Evolutionary conservation across 2,888 invertebrate species (phyloP), one percentile per base, ranked within the genome.

Genomic region (Drosophila affinis): DNA sequence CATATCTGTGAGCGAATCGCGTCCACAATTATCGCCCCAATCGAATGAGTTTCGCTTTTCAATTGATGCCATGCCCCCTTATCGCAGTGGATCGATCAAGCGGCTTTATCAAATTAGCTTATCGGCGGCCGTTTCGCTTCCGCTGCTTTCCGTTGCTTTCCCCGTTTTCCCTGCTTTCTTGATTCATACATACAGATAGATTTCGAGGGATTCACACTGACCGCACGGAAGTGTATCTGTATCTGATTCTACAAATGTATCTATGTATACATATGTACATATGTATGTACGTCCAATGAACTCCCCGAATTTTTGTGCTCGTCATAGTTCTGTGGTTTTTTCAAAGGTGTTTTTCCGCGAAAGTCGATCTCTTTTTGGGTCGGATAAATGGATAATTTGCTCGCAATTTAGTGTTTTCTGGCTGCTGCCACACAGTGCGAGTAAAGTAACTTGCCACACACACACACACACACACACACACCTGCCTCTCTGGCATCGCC

Each of bases 101-200:
- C 18, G 27, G 44, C 69, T 67, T 67, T 67, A 68, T 68, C 65
- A 68, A 57, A 68, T 67, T 68, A 67, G 65, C 65, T 67, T 67
- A 67, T 67, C 65, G 44, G 56, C 17, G 27, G 49, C 68, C 17
- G 32, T 56, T 67, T 56, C 51, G 57, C 12, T 34, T 32, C 32
- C 32, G 32, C 3, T 5, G 24, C 24, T 24, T 24, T 24, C 24
- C 24, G 21, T 21, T 3, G 32, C 32, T 32, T 32, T 32, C 32
- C 32, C 32, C 32, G 10, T 27, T 49, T 54, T 44, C 65, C 65
- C 56, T 56, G 18, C 67, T 56, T 34, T 21, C 12, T 49, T 56
- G 65, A 65, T 49, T 56, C 68, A 65, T 67, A 21, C 21, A 21
- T 21, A 21, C 21, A 21, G n/a, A n/a, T 21, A 32, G 10, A 32